Conservation (phyloP, 1,140 invertebrate species). For the Anastrepha ludens region DNA sequence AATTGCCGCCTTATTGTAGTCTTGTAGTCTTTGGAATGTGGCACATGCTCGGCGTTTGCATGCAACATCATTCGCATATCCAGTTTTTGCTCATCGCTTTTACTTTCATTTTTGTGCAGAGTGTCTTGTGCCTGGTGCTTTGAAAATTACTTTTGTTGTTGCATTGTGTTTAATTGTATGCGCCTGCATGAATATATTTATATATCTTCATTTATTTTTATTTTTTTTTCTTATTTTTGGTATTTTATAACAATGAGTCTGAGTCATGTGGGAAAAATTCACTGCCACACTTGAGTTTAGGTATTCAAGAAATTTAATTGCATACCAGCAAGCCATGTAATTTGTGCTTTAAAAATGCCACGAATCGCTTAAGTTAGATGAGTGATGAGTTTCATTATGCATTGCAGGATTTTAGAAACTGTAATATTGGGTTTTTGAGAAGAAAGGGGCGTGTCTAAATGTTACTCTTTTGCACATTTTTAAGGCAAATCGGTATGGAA, state of each 20-base stretch:
- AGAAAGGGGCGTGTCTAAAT: no score
- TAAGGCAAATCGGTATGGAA: no score
- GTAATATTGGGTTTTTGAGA: no score
- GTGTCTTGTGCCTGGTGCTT: not conserved
- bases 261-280: no score
- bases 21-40: slow-evolving; percentile 1
- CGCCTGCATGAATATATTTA: not conserved
- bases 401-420: no score
- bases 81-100: slow-evolving; percentile 17
- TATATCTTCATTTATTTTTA: not conserved
- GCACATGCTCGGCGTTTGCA: not conserved
- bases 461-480: no score
- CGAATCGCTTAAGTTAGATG: no score
- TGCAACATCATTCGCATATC: slow-evolving; percentile 35
- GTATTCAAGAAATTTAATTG: no score
- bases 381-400: no score
- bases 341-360: no score
- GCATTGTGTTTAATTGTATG: not conserved
- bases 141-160: not conserved
- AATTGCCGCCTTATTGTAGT: slow-evolving; percentile 34
- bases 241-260: not conserved
- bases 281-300: no score
- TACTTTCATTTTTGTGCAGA: slow-evolving; percentile 33
- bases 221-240: slow-evolving; percentile 20
- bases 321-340: no score